Evolutionary conservation across 2,888 invertebrate species (phyloP), one percentile per base, ranked within the genome.

Genomic region (Trichopoda pennipes): DNA sequence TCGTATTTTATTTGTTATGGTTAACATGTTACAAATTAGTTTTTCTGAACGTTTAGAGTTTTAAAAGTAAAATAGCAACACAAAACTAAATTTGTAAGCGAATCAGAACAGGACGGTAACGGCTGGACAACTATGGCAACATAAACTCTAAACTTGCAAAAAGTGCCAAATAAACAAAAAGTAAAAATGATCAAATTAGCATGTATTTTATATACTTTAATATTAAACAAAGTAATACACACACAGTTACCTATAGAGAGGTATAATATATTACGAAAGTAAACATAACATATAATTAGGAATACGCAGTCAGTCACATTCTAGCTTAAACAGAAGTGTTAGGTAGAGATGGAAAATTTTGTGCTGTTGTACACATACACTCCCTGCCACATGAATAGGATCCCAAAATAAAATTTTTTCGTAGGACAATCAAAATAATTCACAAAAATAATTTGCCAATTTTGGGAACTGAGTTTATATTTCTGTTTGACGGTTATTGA

Each of bases 161-260:
- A 82, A 70, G 32, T 78, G 81, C 75, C 66, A 75, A 78, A 68
- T 72, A 78, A 79, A 82, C 78, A 75, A 75, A 82, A 82, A 72
- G 47, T 44, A 70, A 23, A 82, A 78, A 82, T 82, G 70, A 72
- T 82, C 70, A 83, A 83, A 83, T 83, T 83, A 80, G 77, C 83
- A 80, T 74, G 78, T 77, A 73, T 64, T 75, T 38, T 12, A 60
- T 49, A 21, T 49, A 51, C 21, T 38, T 38, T 19, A 21, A 35
- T 44, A 12, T 21, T 23, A 8, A 23, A 42, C 4, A 63, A n/a
- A 42, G 17, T 1, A 0, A 51, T 38, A 49, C 32, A 19, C 2
- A 23, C 23, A 38, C 9, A 53, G 9, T 21, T n/a, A n/a, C 12
- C 9, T 32, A 56, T 16, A 10, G 6, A 44, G 7, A 47, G n/a